phyloP scores from a whole-genome alignment of 2,797 vertebrate species.

The Betta splendens region DNA sequence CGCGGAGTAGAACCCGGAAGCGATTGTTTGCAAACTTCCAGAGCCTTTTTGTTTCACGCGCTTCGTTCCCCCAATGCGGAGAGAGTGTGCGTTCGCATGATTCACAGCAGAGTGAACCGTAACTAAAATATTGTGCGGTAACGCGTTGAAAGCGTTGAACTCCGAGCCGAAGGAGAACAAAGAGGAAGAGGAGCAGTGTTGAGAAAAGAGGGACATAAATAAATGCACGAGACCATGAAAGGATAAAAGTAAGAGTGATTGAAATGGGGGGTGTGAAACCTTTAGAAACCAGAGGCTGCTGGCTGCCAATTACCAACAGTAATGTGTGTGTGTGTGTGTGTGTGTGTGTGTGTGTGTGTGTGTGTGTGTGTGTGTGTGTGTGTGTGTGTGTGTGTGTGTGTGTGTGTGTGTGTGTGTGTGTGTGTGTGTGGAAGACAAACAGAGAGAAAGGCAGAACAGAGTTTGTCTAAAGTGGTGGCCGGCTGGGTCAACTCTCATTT shows the following conservation, averaged over 20 bases:
- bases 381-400: slow-evolving; percentile 9
- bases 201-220: background rate
- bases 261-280: slow-evolving; percentile 2
- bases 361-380: slow-evolving; percentile 16
- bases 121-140: slow-evolving; percentile 37
- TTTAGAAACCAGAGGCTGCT: slow-evolving; percentile 28
- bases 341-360: slow-evolving; percentile 9
- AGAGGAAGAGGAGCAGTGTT: slow-evolving; percentile 5
- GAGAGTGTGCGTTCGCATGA: slow-evolving; percentile 20
- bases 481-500: slow-evolving; percentile 40
- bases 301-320: slow-evolving; percentile 35
- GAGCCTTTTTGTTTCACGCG: slow-evolving; percentile 27
- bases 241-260: slow-evolving; percentile 24
- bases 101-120: slow-evolving; percentile 18
- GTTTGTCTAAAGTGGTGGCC: slow-evolving; percentile 28
- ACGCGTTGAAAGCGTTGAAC: slow-evolving; percentile 41
- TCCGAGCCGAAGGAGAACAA: slow-evolving; percentile 19
- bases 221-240: background rate
- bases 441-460: slow-evolving; percentile 12
- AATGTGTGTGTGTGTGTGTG: slow-evolving; percentile 17
- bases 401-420: slow-evolving; percentile 15
- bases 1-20: slow-evolving; percentile 36
- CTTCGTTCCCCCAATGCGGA: slow-evolving; percentile 28
- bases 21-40: slow-evolving; percentile 27
- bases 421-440: slow-evolving; percentile 12